Base-by-base conservation (phyloP, 1,140 invertebrate genomes). In the Ips nitidus region DNA sequence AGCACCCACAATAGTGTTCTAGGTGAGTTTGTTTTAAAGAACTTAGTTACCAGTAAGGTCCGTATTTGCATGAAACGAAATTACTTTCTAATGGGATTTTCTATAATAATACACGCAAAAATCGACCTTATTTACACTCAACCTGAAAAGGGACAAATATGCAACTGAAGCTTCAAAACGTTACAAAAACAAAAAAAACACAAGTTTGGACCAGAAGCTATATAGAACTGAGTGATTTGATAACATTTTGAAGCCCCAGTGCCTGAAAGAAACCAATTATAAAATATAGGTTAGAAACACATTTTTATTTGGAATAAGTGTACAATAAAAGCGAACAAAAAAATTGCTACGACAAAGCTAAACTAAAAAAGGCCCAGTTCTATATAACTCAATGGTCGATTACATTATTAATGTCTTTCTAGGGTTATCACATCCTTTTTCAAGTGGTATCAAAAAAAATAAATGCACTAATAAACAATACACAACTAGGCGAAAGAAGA, bases 101-200 rank as follows among this genome's bases (percentile, higher is more conserved):
- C 22, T 22, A 22, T 22, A 22, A 22, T 22, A 22, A 22, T 22
- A 22, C 22, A 22, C 22, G 22, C 22, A 22, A 22, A 22, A 22
- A 22, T 22, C 22, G 22, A 22, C 22, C 22, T 22, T 22, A 22
- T 22, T 22, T 0, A 22, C 22, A 22, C 22, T 22, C 22, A 22
- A 59, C 8, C 4, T 47, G 7, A 62, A 62, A 39, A 45, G 45
- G 5, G 56, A 52, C 40, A 69, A 67, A 53, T 69, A 72, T 68
- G 59, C 66, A 74, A 74, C 78, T 74, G 76, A 74, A 80, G 79
- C 79, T 80, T 80, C 79, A 80, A 80, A 78, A 78, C 75, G 75
- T 77, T 76, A 77, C 70, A 72, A 71, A 65, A 64, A 56, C 41
- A 68, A 40, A 62, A 37, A 67, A 69, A 69, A 59, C 59, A 66